Base-by-base conservation (phyloP, 2,888 invertebrate genomes). In the Idaea aversata region DNA sequence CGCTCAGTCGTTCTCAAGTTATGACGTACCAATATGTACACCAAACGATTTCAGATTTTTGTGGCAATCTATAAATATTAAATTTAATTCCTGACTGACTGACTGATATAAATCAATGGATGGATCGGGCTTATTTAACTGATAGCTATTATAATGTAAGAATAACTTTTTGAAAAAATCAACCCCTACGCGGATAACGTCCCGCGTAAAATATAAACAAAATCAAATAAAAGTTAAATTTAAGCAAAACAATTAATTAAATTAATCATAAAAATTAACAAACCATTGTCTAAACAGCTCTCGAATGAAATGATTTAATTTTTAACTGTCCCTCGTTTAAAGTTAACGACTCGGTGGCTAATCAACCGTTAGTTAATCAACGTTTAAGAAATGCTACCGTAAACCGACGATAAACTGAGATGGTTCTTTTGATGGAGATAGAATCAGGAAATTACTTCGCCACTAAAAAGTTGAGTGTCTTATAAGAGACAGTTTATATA, bases 321-420 rank as follows among this genome's bases (percentile, higher is more conserved):
- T 83, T 84, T 85, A 75, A 86, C 84, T 87, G 86, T 82, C 73
- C 72, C 80, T 82, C 86, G 81, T 87, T 84, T 87, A 88, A 88
- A 84, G 83, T 87, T 88, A 86, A 82, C 79, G 79, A 77, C 80
- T 82, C 68, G 70, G 71, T 64, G 64, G 78, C 70, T 87, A 86
- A 88, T 87, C 87, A 87, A 81, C 80, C 81, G 83, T 83, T 84
- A 59, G 59, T 84, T 87, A 86, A 88, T 87, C 87, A 87, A 81
- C 82, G 83, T 83, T 84, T 82, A 79, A 81, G 77, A 73, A 75
- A 77, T 72, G 73, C 67, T 75, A 75, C 76, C 73, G 75, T 80
- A 71, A 79, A 75, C 76, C 75, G 75, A 77, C 80, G 80, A 83
- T 85, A 87, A 87, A 87, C 82, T 77, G 34, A 75, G 75, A 74